Conservation (phyloP, 2,888 invertebrate genomes). For the Phyto melanocephala region DNA sequence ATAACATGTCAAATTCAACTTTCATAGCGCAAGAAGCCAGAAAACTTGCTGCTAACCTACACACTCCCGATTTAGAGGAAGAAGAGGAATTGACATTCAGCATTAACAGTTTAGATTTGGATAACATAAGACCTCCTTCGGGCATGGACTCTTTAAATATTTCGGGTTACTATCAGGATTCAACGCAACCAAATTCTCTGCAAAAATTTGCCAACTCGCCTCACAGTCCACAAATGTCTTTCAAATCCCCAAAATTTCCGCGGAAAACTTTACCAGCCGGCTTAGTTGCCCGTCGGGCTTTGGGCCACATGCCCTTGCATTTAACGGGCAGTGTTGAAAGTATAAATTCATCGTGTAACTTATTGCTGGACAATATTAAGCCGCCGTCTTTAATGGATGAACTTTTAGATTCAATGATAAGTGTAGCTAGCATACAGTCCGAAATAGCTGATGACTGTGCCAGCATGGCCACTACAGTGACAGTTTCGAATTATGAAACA, state of each 20-base stretch:
- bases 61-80: conserved; percentile 65
- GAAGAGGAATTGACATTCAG: conserved; percentile 81
- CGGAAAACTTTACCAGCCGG: conserved; percentile 87
- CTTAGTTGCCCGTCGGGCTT: conserved; percentile 85
- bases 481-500: conserved; percentile 79
- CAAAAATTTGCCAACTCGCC: conserved; percentile 62
- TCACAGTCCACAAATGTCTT: conserved; percentile 72
- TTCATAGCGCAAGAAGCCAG: conserved; percentile 88
- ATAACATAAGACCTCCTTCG: conserved; percentile 88
- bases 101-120: conserved; percentile 84
- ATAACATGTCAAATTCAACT: conserved; percentile 84
- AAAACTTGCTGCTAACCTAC: conserved; percentile 81
- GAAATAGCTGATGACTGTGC: conserved; percentile 85
- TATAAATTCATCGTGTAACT: conserved; percentile 81
- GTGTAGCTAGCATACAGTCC: conserved; percentile 90
- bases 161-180: conserved; percentile 80
- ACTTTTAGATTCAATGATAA: conserved; percentile 88
- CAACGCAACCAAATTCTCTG: conserved; percentile 70
- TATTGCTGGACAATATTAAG: conserved; percentile 87
- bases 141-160: conserved; percentile 85
- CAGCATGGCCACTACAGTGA: conserved; percentile 75
- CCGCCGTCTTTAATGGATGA: conserved; percentile 91
- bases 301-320: conserved; percentile 78
- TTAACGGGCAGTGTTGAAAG: conserved; percentile 84
- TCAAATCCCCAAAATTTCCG: conserved; percentile 78